Conservation (phyloP, 1,140 invertebrate genomes). For the Antheraea mylitta region DNA sequence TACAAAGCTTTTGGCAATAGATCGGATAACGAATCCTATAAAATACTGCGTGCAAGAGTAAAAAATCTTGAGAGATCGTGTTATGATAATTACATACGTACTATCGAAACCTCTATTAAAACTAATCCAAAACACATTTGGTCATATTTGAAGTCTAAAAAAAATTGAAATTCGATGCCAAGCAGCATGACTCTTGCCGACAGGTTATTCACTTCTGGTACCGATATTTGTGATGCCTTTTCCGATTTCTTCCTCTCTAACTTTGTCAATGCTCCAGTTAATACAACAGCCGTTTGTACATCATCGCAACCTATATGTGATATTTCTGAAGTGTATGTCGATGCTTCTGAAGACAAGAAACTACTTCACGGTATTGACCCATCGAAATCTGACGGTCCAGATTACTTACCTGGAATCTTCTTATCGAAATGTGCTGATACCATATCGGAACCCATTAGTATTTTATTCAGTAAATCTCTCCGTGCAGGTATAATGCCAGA, state of each 20-base stretch:
- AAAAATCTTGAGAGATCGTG: slow-evolving; percentile 4
- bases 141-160: slow-evolving; percentile 24
- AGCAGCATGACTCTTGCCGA: slow-evolving; percentile 5
- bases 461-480: slow-evolving; percentile 26
- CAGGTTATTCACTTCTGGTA: not conserved
- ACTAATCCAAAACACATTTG: slow-evolving; percentile 26
- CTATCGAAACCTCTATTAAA: slow-evolving; percentile 13
- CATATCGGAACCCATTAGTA: slow-evolving; percentile 11
- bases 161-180: not conserved
- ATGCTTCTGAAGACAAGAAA: slow-evolving; percentile 4
- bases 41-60: slow-evolving; percentile 19
- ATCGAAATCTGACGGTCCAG: slow-evolving; percentile 18
- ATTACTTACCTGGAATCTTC: slow-evolving; percentile 17
- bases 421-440: not conserved
- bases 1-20: slow-evolving; percentile 21
- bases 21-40: slow-evolving; percentile 12
- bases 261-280: not conserved
- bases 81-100: slow-evolving; percentile 15
- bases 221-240: slow-evolving; percentile 19
- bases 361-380: slow-evolving; percentile 10
- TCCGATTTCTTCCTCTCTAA: slow-evolving; percentile 12
- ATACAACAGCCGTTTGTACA: not conserved
- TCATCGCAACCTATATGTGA: not conserved
- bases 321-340: not conserved
- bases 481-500: slow-evolving; percentile 20